Conservation (phyloP, 2,888 invertebrate species). For the Harmothoe impar region DNA sequence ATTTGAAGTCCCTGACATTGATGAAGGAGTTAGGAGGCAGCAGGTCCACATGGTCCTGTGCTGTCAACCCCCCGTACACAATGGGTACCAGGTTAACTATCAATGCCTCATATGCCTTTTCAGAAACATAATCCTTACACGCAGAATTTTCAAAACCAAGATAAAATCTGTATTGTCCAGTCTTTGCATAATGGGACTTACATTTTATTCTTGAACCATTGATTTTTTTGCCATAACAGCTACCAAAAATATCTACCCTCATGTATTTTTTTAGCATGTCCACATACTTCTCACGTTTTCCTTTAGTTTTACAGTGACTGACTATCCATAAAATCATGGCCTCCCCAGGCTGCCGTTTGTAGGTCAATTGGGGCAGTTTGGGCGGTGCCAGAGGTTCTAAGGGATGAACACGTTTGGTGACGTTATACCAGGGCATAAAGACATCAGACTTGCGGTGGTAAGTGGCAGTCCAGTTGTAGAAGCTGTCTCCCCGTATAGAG, state of each 20-base stretch:
- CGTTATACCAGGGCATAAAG: not conserved
- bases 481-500: not conserved
- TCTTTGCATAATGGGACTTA: not conserved
- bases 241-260: constrained; percentile 59
- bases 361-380: not conserved
- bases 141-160: too few species aligned
- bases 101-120: not conserved
- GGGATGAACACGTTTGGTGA: not conserved
- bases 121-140: too few species aligned
- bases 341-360: not conserved
- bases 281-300: too few species aligned
- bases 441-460: not conserved
- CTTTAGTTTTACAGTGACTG: too few species aligned
- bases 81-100: not conserved
- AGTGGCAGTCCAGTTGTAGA: not conserved
- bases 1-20: constrained; percentile 46
- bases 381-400: too few species aligned
- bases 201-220: not conserved
- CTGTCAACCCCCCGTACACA: too few species aligned
- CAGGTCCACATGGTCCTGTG: too few species aligned
- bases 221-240: not conserved
- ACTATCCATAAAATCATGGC: not conserved
- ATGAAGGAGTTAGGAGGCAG: too few species aligned
- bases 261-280: constrained; percentile 32
- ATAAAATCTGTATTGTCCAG: constrained; percentile 14